Evolutionary conservation across 2,888 invertebrate species (phyloP), one percentile per base, ranked within the genome.

Genomic region (Eremobia ochroleuca): DNA sequence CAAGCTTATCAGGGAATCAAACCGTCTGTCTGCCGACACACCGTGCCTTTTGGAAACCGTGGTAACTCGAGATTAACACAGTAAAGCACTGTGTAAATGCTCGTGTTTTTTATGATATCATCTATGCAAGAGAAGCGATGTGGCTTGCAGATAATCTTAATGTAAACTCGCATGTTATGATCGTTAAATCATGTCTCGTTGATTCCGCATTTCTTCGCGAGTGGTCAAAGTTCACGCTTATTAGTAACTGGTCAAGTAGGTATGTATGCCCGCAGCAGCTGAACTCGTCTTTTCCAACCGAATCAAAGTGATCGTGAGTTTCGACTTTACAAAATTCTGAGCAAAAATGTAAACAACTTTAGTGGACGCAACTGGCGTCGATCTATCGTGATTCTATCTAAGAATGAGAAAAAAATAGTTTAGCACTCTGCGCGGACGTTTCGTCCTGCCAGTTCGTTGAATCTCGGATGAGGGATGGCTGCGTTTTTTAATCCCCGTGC

Each of bases 1-100:
- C 84, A 76, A 85, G 90, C 73, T 89, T 90, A 91, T 91, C 91
- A 80, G 81, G 76, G 78, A 88, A 90, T 91, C 90, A 84, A 83
- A 84, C 70, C 66, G 76, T 34, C 73, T 76, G 77, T 73, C 59
- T 64, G 77, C 83, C 74, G 77, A 69, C 80, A 61, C 80, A 74
- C 79, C 67, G 25, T 52, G 81, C 74, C 70, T 58, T 74, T 66
- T 75, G 76, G 68, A 72, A 77, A 78, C 69, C 77, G 76, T 81
- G 83, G 78, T 81, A 81, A 73, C 73, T 73, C 49, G 76, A 77
- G 82, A 79, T 80, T 49, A 76, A 77, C 65, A 76, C 34, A 81
- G 58, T 75, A 76, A 28, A 59, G 43, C 71, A 76, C 70, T 73
- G 58, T 71, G 72, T 77, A 58, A 69, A 83, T 85, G 76, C 81